These are phyloP conservation scores for Drosophila obscura DNA, from an alignment of 1,140 invertebrate species.

Conservation along the genomic window DNA sequence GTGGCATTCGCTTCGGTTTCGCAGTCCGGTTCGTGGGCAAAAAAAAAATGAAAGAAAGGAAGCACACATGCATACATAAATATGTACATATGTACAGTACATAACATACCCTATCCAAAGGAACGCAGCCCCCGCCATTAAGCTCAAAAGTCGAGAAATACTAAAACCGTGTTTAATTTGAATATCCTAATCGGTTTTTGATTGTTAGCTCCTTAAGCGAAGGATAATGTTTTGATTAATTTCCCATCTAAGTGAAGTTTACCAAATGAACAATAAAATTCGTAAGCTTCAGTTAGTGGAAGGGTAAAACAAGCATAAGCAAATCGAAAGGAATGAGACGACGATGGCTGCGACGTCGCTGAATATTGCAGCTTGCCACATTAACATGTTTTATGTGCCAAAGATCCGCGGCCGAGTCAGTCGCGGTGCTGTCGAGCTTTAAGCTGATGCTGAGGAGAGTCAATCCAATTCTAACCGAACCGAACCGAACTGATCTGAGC, in stretches of 20 bases:
- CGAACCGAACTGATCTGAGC: conserved; percentile 17
- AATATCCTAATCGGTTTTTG: too few relatives aligned
- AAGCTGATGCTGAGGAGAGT: too few relatives aligned
- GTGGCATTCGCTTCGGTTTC: conserved; percentile 20
- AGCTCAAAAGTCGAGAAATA: too few relatives aligned
- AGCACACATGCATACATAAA: too few relatives aligned
- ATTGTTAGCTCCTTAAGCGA: too few relatives aligned
- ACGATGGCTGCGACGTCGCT: conserved; percentile 18
- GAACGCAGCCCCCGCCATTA: too few relatives aligned
- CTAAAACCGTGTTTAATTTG: too few relatives aligned
- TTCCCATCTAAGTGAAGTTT: not conserved
- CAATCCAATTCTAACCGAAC: conserved; percentile 3
- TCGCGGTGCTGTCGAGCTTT: too few relatives aligned
- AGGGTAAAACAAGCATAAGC: conserved; percentile 40
- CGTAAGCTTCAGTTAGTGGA: not conserved
- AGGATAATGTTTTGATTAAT: too few relatives aligned
- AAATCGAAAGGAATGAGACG: conserved; percentile 33
- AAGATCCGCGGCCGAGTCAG: conserved; percentile 20
- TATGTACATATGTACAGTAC: too few relatives aligned
- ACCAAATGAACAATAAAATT: not conserved
- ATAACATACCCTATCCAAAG: not conserved
- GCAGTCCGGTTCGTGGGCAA: conserved; percentile 52
- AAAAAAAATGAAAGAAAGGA: conserved; percentile 10
- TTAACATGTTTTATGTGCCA: conserved; percentile 72
- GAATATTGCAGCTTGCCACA: conserved; percentile 75